These are phyloP conservation scores for Sparidentex hasta DNA, from an alignment of 2,797 vertebrate genomes.

Conservation along the genomic window DNA sequence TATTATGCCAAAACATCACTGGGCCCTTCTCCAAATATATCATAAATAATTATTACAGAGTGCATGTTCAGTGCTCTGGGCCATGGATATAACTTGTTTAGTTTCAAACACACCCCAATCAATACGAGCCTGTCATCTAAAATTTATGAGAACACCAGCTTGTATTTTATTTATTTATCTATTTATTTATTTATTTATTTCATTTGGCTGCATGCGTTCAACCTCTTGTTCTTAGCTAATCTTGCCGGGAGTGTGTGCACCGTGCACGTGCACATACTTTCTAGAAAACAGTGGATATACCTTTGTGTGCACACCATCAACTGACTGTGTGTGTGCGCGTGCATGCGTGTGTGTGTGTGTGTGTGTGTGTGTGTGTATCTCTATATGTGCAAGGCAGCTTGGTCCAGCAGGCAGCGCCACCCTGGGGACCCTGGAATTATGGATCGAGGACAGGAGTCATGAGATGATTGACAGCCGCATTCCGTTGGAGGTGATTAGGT, in stretches of 20 bases:
- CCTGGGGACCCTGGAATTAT: constrained; percentile 79
- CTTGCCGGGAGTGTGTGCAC: constrained; percentile 32
- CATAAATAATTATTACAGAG: constrained; percentile 86
- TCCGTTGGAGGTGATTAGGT: constrained; percentile 83
- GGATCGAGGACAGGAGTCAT: constrained; percentile 84
- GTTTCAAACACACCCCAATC: constrained; percentile 86
- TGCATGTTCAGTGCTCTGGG: constrained; percentile 82
- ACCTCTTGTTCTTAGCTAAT: constrained; percentile 66
- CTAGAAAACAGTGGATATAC: constrained; percentile 5
- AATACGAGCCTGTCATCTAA: constrained; percentile 86
- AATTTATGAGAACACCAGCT: constrained; percentile 85
- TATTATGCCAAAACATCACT: constrained; percentile 82
- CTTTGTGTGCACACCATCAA: constrained; percentile 31
- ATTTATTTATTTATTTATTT: constrained; percentile 80
- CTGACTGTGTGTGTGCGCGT: background rate
- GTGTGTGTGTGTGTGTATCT: constrained; percentile 14
- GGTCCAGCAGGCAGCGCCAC: constrained; percentile 67
- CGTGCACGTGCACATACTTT: constrained; percentile 25
- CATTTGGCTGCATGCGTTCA: constrained; percentile 56
- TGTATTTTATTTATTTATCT: constrained; percentile 83
- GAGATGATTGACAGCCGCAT: constrained; percentile 84
- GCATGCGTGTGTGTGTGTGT: background rate
- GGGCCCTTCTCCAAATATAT: constrained; percentile 81
- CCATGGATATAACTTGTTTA: constrained; percentile 88
- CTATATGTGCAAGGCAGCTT: constrained; percentile 26